Conservation (phyloP, 2,888 invertebrate genomes). For the Timema cristinae region DNA sequence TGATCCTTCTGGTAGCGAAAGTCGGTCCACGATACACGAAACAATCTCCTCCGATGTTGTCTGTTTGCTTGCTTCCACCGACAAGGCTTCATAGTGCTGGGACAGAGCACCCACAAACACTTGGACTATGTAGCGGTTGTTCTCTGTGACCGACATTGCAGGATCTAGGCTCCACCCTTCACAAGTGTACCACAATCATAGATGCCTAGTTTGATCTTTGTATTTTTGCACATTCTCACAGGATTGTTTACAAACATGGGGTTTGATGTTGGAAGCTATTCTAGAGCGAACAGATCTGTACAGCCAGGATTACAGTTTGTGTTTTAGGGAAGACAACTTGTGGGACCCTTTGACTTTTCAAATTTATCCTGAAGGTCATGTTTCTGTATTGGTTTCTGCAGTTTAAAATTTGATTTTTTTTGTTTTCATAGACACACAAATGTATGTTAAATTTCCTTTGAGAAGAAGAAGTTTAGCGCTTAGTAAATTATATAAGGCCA, state of each 20-base stretch:
- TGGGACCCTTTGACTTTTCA: no score
- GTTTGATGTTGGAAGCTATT: neutral
- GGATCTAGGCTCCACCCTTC: neutral
- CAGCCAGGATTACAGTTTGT: neutral
- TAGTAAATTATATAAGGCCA: constrained; percentile 1
- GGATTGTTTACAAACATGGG: neutral
- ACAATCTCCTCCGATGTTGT: constrained; percentile 90
- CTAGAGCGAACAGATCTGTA: constrained; percentile 1
- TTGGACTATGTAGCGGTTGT: constrained; percentile 70
- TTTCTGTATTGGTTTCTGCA: no score
- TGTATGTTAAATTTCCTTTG: neutral
- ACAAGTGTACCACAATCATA: no score
- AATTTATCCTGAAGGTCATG: no score
- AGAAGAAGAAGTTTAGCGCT: neutral
- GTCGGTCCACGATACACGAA: constrained; percentile 75
- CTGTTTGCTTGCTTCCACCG: constrained; percentile 87
- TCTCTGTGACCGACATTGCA: constrained; percentile 43
- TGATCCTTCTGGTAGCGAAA: constrained; percentile 55
- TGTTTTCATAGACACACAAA: neutral
- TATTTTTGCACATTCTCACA: constrained; percentile 6
- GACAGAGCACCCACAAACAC: constrained; percentile 87
- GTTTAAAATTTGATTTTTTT: no score
- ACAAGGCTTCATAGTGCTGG: constrained; percentile 82
- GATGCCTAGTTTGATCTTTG: no score
- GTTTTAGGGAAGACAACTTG: no score